Evolutionary conservation across 1,140 invertebrate genomes (phyloP).

Genomic region (Cyrtorhinus lividipennis): DNA sequence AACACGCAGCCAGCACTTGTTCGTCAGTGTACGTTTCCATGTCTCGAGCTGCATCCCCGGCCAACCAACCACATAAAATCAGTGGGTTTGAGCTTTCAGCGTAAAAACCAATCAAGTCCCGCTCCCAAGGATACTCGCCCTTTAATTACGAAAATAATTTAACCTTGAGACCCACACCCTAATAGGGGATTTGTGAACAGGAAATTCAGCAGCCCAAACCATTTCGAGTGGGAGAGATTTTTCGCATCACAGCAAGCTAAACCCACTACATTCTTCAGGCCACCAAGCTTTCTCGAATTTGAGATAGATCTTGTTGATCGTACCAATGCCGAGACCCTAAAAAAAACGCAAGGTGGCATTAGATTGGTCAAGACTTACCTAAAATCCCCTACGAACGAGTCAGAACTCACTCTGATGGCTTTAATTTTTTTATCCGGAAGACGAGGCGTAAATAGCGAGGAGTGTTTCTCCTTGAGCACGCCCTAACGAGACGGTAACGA

Average conservation of each 20-base stretch:
- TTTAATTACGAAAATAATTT: background rate
- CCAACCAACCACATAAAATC: conserved; percentile 48
- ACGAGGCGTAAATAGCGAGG: conserved; percentile 41
- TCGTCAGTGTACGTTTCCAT: conserved; percentile 37
- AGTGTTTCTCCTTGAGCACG: conserved; percentile 43
- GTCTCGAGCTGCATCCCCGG: conserved; percentile 36
- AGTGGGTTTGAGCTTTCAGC: conserved; percentile 47
- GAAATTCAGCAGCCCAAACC: background rate
- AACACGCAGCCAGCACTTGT: conserved; percentile 32
- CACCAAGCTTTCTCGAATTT: conserved; percentile 49
- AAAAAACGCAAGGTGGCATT: no score
- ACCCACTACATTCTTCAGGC: conserved; percentile 34
- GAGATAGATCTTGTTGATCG: conserved; percentile 61
- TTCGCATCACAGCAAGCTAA: conserved; percentile 23
- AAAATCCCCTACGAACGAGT: no score
- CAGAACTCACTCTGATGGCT: conserved; percentile 43
- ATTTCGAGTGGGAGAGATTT: no score
- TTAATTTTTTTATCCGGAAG: conserved; percentile 42
- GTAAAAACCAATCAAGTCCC: conserved; percentile 48
- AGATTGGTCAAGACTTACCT: no score
- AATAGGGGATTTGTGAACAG: no score
- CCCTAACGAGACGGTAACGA: conserved; percentile 52
- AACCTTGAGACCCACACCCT: no score
- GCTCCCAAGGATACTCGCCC: conserved; percentile 35
- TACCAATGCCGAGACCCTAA: conserved; percentile 49